Percentiles rank a stretch among this genome's conserved stretches.
Evolutionary conservation across 2,797 vertebrate genomes (phyloP).

Genomic region (Clarias pachynema): DNA sequence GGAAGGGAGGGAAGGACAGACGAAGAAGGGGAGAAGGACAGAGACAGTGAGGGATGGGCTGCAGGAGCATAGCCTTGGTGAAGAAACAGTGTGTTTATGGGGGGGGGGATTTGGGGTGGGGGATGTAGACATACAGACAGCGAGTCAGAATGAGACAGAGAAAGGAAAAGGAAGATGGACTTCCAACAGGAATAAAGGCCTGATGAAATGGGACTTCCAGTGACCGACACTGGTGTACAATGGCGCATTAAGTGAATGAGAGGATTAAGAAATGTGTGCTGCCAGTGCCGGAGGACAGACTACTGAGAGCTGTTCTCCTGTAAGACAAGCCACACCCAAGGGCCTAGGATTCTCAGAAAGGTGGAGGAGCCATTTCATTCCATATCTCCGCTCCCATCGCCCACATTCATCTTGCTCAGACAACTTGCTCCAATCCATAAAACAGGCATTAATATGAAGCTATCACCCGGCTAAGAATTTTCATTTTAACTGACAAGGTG

Average conservation of each 20-base stretch:
- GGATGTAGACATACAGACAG: conserved; percentile 42
- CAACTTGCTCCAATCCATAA: conserved; percentile 72
- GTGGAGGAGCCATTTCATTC: conserved; percentile 59
- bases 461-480: conserved; percentile 71
- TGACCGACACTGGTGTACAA: conserved; percentile 38
- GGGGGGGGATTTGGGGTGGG: conserved; percentile 12
- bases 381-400: conserved; percentile 64
- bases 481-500: conserved; percentile 71
- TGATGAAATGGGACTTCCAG: conserved; percentile 43
- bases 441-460: conserved; percentile 73
- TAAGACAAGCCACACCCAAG: conserved; percentile 54
- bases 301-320: conserved; percentile 29
- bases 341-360: conserved; percentile 38
- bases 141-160: conserved; percentile 38
- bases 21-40: conserved; percentile 32
- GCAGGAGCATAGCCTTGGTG: conserved; percentile 52
- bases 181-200: conserved; percentile 41
- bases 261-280: conserved; percentile 40
- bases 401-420: conserved; percentile 70
- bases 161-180: conserved; percentile 45
- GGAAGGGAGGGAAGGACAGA: conserved; percentile 24
- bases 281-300: conserved; percentile 26
- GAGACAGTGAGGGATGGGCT: conserved; percentile 33
- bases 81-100: conserved; percentile 49
- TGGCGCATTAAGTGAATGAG: conserved; percentile 47